phyloP scores from a whole-genome alignment of 2,888 invertebrate genomes.

The Tubulanus polymorphus region DNA sequence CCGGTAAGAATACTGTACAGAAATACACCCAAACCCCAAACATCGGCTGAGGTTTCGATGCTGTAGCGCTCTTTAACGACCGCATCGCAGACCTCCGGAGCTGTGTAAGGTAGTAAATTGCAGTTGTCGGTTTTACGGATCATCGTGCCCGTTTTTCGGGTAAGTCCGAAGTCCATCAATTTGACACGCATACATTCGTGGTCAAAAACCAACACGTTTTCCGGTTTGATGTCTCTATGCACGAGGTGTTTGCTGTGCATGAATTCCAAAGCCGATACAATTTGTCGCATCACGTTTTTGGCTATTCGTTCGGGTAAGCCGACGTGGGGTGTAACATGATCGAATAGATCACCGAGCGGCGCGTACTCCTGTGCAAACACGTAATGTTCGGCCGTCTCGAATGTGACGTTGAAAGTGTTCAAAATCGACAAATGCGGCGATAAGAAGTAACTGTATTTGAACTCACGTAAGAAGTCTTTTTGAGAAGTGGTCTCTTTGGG shows the following conservation, averaged over 20 bases:
- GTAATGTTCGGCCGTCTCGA: constrained; percentile 80
- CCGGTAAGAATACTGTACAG: constrained; percentile 93
- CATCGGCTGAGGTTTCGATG: constrained; percentile 79
- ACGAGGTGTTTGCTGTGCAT: constrained; percentile 90
- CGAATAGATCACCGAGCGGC: constrained; percentile 84
- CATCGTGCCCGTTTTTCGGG: constrained; percentile 58
- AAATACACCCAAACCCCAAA: constrained; percentile 96
- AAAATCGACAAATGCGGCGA: constrained; percentile 88
- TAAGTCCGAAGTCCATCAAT: constrained; percentile 93
- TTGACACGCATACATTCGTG: constrained; percentile 90
- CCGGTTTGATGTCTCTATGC: constrained; percentile 91
- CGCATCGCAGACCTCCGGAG: constrained; percentile 79
- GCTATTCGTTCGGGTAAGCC: constrained; percentile 54
- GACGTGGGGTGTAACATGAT: constrained; percentile 54
- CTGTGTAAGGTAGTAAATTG: constrained; percentile 90
- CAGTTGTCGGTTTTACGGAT: constrained; percentile 56
- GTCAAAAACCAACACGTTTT: constrained; percentile 88
- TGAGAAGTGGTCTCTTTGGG: constrained; percentile 58
- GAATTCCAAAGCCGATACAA: constrained; percentile 90
- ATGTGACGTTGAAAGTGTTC: constrained; percentile 90
- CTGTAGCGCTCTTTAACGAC: constrained; percentile 63
- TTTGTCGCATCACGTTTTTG: constrained; percentile 82
- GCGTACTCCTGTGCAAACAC: constrained; percentile 93
- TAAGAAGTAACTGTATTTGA: constrained; percentile 88
- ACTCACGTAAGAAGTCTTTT: constrained; percentile 86